phyloP scores from a whole-genome alignment of 2,113 vertebrate species.

The Corythoichthys intestinalis region DNA sequence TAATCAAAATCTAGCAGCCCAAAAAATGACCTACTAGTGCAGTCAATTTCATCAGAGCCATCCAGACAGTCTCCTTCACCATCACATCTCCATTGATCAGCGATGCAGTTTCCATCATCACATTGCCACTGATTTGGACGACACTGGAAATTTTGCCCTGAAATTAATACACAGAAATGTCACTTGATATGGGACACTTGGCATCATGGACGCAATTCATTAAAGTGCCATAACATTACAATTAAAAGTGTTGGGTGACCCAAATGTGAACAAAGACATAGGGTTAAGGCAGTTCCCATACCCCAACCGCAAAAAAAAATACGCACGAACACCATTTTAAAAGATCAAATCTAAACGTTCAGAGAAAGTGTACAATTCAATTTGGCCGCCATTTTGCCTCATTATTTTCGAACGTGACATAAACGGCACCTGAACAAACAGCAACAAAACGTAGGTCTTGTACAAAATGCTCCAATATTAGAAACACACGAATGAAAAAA shows the following conservation, averaged over 20 bases:
- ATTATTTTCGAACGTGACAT: neutral
- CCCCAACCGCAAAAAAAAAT: too few relatives aligned
- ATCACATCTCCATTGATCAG: slow-evolving; percentile 78
- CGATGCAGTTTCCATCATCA: slow-evolving; percentile 80
- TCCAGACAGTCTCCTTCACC: slow-evolving; percentile 82
- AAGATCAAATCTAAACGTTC: neutral
- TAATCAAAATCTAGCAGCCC: too few relatives aligned
- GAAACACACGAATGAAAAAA: neutral
- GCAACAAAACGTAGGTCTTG: neutral
- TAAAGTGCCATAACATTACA: neutral
- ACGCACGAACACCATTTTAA: neutral
- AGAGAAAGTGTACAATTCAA: neutral
- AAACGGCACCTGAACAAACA: neutral
- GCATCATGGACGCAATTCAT: neutral
- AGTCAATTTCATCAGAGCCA: slow-evolving; percentile 85
- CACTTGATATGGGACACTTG: neutral
- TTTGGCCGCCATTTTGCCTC: neutral
- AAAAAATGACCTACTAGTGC: slow-evolving; percentile 59
- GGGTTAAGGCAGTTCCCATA: too few relatives aligned
- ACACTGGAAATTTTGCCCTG: slow-evolving; percentile 50
- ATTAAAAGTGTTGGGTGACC: neutral
- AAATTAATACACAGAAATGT: neutral
- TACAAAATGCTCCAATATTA: neutral
- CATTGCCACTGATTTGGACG: slow-evolving; percentile 78
- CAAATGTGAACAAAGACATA: too few relatives aligned